Evolutionary conservation across 2,888 invertebrate species (phyloP).

Genomic region (Ecliptopera silaceata): DNA sequence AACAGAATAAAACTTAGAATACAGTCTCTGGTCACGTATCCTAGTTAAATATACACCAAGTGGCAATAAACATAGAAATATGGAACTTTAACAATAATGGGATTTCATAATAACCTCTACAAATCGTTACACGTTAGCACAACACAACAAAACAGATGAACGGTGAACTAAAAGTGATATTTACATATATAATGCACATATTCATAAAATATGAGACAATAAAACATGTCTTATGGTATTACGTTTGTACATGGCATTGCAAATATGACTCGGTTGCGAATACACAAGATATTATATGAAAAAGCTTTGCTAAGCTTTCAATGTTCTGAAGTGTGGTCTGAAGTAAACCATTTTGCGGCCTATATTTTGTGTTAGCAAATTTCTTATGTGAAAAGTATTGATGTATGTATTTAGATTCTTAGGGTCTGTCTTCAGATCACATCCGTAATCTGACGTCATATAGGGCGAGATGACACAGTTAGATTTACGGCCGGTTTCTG

Average conservation of each 20-base stretch:
- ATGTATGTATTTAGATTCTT: too few species aligned
- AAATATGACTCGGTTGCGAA: constrained; percentile 73
- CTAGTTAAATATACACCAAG: constrained; percentile 37
- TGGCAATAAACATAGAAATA: constrained; percentile 45
- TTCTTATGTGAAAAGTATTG: too few species aligned
- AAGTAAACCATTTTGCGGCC: too few species aligned
- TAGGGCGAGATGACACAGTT: too few species aligned
- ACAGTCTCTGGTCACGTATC: constrained; percentile 28
- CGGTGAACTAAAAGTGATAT: constrained; percentile 59
- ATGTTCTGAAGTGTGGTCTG: too few species aligned
- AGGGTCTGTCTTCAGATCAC: too few species aligned
- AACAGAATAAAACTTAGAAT: too few species aligned
- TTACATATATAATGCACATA: constrained; percentile 71
- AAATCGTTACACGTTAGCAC: constrained; percentile 30
- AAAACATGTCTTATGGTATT: constrained; percentile 40
- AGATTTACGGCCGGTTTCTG: too few species aligned
- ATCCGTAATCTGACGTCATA: too few species aligned
- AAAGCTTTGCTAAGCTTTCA: too few species aligned
- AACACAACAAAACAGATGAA: constrained; percentile 35
- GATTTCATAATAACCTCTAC: constrained; percentile 25
- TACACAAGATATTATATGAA: constrained; percentile 38
- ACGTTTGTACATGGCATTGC: constrained; percentile 71
- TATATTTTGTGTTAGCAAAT: too few species aligned
- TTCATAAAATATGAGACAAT: constrained; percentile 67
- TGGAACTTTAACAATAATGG: constrained; percentile 42